Percentiles rank a stretch among this genome's conserved stretches.
These are phyloP conservation scores for Theodoxus fluviatilis DNA, from an alignment of 2,888 invertebrate genomes.

Conservation along the genomic window DNA sequence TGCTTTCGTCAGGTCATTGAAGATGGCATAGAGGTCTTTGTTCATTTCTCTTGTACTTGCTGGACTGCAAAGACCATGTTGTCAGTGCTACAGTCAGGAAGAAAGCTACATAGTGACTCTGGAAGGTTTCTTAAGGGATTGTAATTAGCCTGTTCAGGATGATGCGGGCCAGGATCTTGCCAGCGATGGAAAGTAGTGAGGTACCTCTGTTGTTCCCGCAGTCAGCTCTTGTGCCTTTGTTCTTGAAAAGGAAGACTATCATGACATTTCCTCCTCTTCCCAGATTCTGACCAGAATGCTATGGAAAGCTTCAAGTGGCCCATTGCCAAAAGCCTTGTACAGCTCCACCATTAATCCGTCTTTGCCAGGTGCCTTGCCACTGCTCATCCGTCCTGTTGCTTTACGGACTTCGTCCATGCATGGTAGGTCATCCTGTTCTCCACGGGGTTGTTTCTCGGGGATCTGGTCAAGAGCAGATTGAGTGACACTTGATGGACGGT, in stretches of 20 bases:
- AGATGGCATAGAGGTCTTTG: background rate
- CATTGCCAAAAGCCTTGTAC: too few relatives aligned
- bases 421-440: too few relatives aligned
- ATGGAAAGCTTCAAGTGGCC: too few relatives aligned
- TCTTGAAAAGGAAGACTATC: background rate
- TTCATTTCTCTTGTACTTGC: background rate
- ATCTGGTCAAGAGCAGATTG: too few relatives aligned
- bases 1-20: slow-evolving; percentile 5
- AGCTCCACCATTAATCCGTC: too few relatives aligned
- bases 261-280: background rate
- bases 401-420: too few relatives aligned
- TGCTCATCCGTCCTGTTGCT: too few relatives aligned
- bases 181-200: background rate
- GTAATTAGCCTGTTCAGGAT: background rate
- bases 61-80: background rate
- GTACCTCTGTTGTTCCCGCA: background rate
- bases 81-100: background rate
- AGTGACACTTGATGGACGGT: too few relatives aligned
- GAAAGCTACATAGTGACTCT: background rate
- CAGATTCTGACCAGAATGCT: too few relatives aligned
- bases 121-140: background rate
- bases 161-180: slow-evolving; percentile 6
- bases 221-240: too few relatives aligned
- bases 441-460: too few relatives aligned
- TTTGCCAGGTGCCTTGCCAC: too few relatives aligned